Evolutionary conservation across 1,140 invertebrate genomes (phyloP).

Genomic region (Drosophila tsacasi): DNA sequence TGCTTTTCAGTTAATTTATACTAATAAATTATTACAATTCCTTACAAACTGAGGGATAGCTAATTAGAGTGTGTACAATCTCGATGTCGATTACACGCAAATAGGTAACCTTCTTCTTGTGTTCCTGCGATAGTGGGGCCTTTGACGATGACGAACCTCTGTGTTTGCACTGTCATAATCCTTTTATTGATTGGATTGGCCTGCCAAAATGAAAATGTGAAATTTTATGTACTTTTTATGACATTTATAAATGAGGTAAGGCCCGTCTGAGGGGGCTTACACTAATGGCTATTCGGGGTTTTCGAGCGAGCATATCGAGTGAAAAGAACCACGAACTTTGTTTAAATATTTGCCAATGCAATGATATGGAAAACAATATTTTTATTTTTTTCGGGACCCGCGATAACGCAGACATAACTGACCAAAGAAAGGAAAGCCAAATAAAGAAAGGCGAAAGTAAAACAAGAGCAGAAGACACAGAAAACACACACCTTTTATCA

Average conservation of each 20-base stretch:
- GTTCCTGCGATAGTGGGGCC: conserved; percentile 13
- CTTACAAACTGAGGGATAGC: too few species aligned
- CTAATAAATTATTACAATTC: too few species aligned
- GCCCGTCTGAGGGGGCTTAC: conserved; percentile 57
- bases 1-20: too few species aligned
- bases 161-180: conserved; percentile 73
- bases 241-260: conserved; percentile 71
- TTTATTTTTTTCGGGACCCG: conserved; percentile 21
- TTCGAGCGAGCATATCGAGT: conserved; percentile 31
- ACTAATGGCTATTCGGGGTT: conserved; percentile 72
- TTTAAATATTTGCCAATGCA: conserved; percentile 79
- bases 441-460: conserved; percentile 66
- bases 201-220: conserved; percentile 63
- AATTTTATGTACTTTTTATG: conserved; percentile 42
- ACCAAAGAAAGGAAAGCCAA: conserved; percentile 66
- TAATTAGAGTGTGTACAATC: not conserved
- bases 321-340: conserved; percentile 38
- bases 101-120: conserved; percentile 9
- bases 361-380: conserved; percentile 59
- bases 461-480: conserved; percentile 47
- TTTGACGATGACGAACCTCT: conserved; percentile 39
- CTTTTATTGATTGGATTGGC: conserved; percentile 79
- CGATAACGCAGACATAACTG: conserved; percentile 59
- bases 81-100: not conserved
- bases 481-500: conserved; percentile 57